Conservation (phyloP, 2,888 invertebrate genomes). For the Pterobdella sp. region DNA sequence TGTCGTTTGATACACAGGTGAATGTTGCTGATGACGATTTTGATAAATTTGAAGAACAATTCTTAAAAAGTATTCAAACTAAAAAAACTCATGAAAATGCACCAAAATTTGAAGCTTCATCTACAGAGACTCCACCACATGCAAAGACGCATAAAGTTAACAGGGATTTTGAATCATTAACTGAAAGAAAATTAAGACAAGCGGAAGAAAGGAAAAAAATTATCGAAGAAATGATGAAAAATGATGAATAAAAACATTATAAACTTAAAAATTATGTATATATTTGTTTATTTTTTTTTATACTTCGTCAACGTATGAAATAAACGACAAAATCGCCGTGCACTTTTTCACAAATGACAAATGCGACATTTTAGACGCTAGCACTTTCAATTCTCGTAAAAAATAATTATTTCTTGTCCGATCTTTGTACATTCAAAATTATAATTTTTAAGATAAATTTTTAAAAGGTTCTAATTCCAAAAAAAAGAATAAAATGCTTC, state of each 20-base stretch:
- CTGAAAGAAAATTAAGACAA: not conserved
- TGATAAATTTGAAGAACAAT: not conserved
- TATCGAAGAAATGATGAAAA: constrained; percentile 14
- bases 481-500: constrained; percentile 3
- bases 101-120: not conserved
- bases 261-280: not conserved
- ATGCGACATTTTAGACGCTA: constrained; percentile 14
- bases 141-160: not conserved
- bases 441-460: not conserved
- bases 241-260: not conserved
- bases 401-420: not conserved
- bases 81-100: not conserved
- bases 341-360: too few species aligned
- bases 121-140: not conserved
- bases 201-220: constrained; percentile 4
- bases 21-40: constrained; percentile 1
- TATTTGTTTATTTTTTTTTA: not conserved
- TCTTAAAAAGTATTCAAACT: not conserved
- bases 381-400: not conserved
- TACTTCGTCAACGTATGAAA: too few species aligned
- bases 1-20: not conserved
- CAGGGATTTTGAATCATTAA: not conserved
- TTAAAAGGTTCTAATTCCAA: not conserved
- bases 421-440: too few species aligned
- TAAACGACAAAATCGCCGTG: too few species aligned